phyloP scores from a whole-genome alignment of 2,113 vertebrate species.

The Cyprichromis sp. region DNA sequence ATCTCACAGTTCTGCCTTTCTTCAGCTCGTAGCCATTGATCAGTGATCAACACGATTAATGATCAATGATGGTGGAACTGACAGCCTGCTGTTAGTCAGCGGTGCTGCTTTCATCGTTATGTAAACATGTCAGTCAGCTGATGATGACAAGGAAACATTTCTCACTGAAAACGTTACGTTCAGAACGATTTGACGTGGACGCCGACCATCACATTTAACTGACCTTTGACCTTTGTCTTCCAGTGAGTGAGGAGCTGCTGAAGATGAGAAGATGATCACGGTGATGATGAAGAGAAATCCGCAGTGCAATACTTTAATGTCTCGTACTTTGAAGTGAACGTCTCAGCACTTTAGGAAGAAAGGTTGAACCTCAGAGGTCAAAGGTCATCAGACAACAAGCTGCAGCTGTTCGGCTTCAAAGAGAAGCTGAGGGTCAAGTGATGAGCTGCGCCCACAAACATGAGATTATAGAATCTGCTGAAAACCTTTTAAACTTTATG shows the following conservation, averaged over 20 bases:
- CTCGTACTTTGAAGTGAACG: not conserved
- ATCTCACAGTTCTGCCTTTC: not conserved
- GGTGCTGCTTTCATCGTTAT: fast-evolving
- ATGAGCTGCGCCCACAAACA: not conserved
- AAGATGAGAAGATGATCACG: not conserved
- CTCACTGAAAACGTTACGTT: not conserved
- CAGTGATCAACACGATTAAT: not conserved
- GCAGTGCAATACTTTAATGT: not conserved
- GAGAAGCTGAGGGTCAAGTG: not conserved
- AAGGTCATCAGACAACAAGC: not conserved
- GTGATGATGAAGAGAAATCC: not conserved
- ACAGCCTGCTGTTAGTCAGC: not conserved
- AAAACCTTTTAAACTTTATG: fast-evolving
- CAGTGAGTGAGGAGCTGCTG: not conserved
- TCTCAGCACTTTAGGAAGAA: not conserved
- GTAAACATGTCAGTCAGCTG: not conserved
- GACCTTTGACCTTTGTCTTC: not conserved
- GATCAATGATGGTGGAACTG: not conserved
- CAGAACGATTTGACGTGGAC: not conserved
- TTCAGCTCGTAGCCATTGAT: not conserved
- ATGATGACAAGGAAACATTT: not conserved
- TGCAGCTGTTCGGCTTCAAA: not conserved
- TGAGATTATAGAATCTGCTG: not conserved
- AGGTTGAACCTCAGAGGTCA: not conserved
- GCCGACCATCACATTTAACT: not conserved